A percentile compares a stretch with the other conserved stretches of the same genome.
phyloP scores from a whole-genome alignment of 2,113 vertebrate species.

The Sinocyclocheilus rhinocerous region DNA sequence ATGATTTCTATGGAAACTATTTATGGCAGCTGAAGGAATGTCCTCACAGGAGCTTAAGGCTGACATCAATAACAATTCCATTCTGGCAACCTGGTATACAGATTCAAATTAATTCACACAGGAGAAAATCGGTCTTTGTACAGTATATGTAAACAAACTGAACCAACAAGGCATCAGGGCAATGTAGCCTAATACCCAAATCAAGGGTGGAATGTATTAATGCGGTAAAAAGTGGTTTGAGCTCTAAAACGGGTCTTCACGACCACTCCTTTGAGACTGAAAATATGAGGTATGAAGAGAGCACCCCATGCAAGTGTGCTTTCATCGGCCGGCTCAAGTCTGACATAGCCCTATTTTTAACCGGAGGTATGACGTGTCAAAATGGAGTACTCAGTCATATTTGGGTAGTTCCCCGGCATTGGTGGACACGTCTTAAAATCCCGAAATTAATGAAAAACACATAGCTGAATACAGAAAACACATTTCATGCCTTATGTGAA shows the following conservation, averaged over 20 bases:
- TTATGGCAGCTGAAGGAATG: slow-evolving; percentile 19
- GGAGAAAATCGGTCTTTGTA: neutral
- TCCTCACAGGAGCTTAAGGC: neutral
- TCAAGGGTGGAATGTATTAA: neutral
- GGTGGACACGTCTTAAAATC: neutral
- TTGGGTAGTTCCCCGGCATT: slow-evolving; percentile 35
- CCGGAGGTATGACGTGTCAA: slow-evolving; percentile 52
- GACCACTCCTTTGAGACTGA: neutral
- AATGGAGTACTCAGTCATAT: slow-evolving; percentile 43
- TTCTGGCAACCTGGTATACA: neutral
- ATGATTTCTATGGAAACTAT: slow-evolving; percentile 29
- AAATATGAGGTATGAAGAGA: slow-evolving; percentile 4
- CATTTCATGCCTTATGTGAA: no score
- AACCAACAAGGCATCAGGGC: neutral
- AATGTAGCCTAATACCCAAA: neutral
- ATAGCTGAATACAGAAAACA: neutral
- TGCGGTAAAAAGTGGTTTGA: neutral
- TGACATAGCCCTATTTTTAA: slow-evolving; percentile 56
- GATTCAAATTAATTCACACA: neutral
- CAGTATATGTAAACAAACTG: neutral
- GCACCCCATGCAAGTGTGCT: slow-evolving; percentile 12
- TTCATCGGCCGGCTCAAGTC: slow-evolving; percentile 29
- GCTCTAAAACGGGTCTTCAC: neutral
- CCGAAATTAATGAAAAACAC: neutral
- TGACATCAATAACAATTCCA: neutral